Percentiles rank a stretch among this genome's conserved stretches.
Conservation (phyloP, 2,113 vertebrate genomes). For the Charadrius vociferus region DNA sequence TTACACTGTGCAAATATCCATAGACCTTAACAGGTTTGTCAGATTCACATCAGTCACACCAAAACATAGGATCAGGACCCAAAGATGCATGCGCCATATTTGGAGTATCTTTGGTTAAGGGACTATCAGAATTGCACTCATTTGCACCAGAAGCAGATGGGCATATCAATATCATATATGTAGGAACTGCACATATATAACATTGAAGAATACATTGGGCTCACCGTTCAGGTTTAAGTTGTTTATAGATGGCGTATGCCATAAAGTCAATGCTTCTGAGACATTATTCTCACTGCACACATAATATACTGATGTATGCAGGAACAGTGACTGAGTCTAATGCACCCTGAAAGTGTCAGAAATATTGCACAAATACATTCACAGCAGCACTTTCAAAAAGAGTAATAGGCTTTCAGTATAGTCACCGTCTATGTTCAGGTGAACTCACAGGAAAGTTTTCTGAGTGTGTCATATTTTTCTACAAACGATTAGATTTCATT, state of each 20-base stretch:
- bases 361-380: neutral
- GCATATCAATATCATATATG: neutral
- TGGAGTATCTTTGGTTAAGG: neutral
- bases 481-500: neutral
- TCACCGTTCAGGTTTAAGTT: neutral
- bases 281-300: neutral
- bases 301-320: neutral
- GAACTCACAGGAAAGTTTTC: neutral
- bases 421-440: fast-evolving
- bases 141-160: neutral
- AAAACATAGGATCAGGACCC: neutral
- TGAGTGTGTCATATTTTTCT: neutral
- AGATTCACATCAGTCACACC: neutral
- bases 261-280: neutral
- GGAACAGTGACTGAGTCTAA: neutral
- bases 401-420: neutral
- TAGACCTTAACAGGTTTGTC: neutral
- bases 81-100: neutral
- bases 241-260: neutral
- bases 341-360: neutral
- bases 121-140: neutral
- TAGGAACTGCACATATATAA: neutral
- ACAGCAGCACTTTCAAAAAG: neutral
- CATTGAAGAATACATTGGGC: neutral
- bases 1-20: neutral